Evolutionary conservation across 2,113 vertebrate genomes (phyloP), one percentile per base, ranked within the genome.

Genomic region (Dasyprocta punctata): DNA sequence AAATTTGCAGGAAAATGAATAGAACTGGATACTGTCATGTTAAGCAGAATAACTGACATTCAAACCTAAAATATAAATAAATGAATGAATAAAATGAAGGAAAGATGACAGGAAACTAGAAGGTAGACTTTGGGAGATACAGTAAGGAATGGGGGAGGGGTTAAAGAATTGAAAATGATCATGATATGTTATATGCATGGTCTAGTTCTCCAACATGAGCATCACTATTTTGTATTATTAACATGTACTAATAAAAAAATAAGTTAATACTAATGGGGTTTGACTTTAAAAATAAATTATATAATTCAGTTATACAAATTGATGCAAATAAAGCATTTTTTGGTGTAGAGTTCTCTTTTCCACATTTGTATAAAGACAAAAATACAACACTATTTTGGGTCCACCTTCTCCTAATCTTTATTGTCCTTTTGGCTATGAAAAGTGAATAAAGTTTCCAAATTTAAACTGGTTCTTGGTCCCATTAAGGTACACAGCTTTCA

Each of bases 401-500:
- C 73, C 13, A 12, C n/a, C 52, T n/a, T 69, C 44, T 13, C 49
- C 26, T 81, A 77, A 83, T 67, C 80, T 84, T 61, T 20, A 19
- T 26, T n/a, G 30, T 33, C 10, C 19, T 13, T 7, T 14, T 1
- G 8, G 41, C 56, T 95, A 85, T 89, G 67, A 92, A 86, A 92
- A 52, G 7, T 90, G 24, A 95, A 63, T 78, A 52, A 58, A 20
- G 26, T 92, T 96, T 85, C 90, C 26, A 56, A 12, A 28, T 92
- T 96, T 85, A 92, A 94, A 78, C 52, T 85, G 63, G 44, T 82
- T 78, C 69, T 92, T 96, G 77, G 60, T 71, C 41, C 86, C 96
- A 86, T 52, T 38, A 78, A 86, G 86, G 63, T 54, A 88, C 90
- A 82, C 95, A 28, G 3, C 36, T 73, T 89, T 95, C 69, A 44